phyloP scores from a whole-genome alignment of 64 coral and sea anemone species.

The Actinia tenebrosa region DNA sequence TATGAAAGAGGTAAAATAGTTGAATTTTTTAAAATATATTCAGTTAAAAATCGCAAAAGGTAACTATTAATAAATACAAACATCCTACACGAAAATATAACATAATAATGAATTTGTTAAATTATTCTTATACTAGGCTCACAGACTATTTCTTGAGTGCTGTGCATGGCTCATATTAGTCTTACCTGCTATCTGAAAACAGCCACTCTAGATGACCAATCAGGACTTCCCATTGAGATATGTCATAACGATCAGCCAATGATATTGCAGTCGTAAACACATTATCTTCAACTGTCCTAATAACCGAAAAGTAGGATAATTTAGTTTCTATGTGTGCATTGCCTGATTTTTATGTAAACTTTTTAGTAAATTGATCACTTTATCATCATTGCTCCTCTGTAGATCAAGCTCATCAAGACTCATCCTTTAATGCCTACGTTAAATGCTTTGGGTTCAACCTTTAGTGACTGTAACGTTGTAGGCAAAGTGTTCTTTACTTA shows the following conservation, averaged over 20 bases:
- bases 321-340: not conserved
- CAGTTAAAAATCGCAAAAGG: too few relatives aligned
- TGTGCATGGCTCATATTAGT: not conserved
- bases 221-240: constrained; percentile 82
- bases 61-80: too few relatives aligned
- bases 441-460: too few relatives aligned
- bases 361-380: too few relatives aligned
- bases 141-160: not conserved
- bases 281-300: constrained; percentile 75
- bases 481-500: constrained; percentile 28
- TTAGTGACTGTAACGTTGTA: too few relatives aligned
- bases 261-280: constrained; percentile 84
- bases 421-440: too few relatives aligned
- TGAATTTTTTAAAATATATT: too few relatives aligned
- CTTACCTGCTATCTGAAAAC: constrained; percentile 88
- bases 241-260: constrained; percentile 78
- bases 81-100: not conserved
- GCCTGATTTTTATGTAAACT: not conserved
- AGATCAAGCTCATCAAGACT: too few relatives aligned
- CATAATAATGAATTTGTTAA: not conserved
- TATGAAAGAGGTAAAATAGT: too few relatives aligned
- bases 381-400: too few relatives aligned
- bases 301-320: not conserved
- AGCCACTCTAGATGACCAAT: constrained; percentile 95
- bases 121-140: not conserved